These are phyloP conservation scores for Nymphalis io DNA, from an alignment of 1,140 invertebrate species.

Conservation along the genomic window DNA sequence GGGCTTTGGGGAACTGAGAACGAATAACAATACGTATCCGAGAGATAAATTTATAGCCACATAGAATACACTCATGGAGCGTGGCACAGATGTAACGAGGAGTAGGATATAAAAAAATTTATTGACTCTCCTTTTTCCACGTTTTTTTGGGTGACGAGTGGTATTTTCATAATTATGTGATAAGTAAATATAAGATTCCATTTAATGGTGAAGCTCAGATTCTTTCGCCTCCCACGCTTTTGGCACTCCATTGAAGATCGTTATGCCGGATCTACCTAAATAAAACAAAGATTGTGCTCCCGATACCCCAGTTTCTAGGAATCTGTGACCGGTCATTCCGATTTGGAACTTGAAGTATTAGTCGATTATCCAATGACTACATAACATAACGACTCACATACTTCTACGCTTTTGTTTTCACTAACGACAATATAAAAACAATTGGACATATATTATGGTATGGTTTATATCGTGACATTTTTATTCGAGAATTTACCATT, in stretches of 20 bases:
- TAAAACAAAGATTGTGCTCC: conserved; percentile 71
- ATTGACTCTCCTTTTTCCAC: neutral
- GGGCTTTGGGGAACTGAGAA: conserved; percentile 33
- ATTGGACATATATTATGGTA: neutral
- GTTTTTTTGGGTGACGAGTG: conserved; percentile 14
- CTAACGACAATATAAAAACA: neutral
- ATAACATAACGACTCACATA: too few species aligned
- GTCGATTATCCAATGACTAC: neutral
- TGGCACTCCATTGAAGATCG: conserved; percentile 62
- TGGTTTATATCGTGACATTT: neutral
- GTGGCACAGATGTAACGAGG: conserved; percentile 2
- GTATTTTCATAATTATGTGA: conserved; percentile 36
- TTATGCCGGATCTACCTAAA: conserved; percentile 66
- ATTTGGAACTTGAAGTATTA: conserved; percentile 8
- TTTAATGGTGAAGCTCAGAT: conserved; percentile 47
- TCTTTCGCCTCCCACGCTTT: conserved; percentile 65
- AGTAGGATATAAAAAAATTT: conserved; percentile 1
- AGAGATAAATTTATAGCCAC: conserved; percentile 23
- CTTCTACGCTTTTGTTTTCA: too few species aligned
- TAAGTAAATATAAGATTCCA: conserved; percentile 47
- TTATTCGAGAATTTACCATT: conserved; percentile 3
- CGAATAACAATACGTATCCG: conserved; percentile 29
- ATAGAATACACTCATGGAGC: conserved; percentile 15
- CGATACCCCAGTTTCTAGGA: conserved; percentile 69
- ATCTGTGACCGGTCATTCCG: conserved; percentile 42